A percentile compares a stretch with the other conserved stretches of the same genome.
These are phyloP conservation scores for Hydractinia echinata DNA, from an alignment of 30 jellyfish, hydroid and myxozoan genomes.

Conservation along the genomic window DNA sequence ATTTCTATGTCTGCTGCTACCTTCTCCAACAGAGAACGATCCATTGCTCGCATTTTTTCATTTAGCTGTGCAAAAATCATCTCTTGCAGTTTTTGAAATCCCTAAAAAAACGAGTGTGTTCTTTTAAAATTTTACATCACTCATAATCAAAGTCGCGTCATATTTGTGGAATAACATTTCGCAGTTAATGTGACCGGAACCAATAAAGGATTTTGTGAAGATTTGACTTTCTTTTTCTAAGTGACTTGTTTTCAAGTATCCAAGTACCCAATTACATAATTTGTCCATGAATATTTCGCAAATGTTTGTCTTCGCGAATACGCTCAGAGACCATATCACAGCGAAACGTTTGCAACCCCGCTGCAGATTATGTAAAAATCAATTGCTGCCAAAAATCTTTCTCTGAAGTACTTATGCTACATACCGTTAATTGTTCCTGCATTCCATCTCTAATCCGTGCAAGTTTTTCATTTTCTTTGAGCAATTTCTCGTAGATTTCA, in stretches of 20 bases:
- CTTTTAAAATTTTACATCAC: neutral
- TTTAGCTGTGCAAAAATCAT: slow-evolving; percentile 79
- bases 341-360: too few species aligned
- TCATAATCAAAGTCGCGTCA: neutral
- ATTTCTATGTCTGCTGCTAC: slow-evolving; percentile 88
- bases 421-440: slow-evolving; percentile 73
- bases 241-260: too few species aligned
- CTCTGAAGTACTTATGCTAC: neutral
- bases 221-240: neutral
- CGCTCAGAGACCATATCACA: too few species aligned
- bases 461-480: slow-evolving; percentile 75
- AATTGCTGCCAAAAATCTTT: too few species aligned
- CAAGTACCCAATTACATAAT: too few species aligned
- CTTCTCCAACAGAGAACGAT: slow-evolving; percentile 78
- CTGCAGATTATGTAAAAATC: too few species aligned
- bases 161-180: too few species aligned
- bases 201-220: neutral
- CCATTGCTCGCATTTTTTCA: slow-evolving; percentile 93
- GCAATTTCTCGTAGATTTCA: slow-evolving; percentile 65
- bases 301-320: too few species aligned
- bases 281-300: too few species aligned
- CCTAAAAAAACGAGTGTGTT: slow-evolving; percentile 31
- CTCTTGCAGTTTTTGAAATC: slow-evolving; percentile 75
- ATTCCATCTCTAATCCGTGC: slow-evolving; percentile 88
- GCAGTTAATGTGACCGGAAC: neutral